Evolutionary conservation across 2,888 invertebrate genomes (phyloP), one percentile per base, ranked within the genome.

Genomic region (Clistopyga incitator): DNA sequence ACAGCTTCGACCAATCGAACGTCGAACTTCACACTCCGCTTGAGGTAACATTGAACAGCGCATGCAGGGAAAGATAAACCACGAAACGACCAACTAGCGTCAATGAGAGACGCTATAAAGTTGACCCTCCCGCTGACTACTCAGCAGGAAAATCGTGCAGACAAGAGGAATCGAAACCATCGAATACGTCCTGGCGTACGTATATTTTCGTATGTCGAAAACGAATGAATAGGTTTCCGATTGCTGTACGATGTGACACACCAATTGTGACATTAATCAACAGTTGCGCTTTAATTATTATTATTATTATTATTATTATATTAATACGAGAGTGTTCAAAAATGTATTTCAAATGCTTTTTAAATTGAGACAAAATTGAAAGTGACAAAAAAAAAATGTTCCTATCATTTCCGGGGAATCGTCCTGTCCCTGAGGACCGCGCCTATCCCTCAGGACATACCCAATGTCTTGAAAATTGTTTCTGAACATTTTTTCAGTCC

Each of bases 11-110:
- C 42, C n/a, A 65, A 45, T 45, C 45, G 45, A 65, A 45, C 15
- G 45, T 65, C 45, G 45, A 65, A 65, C 65, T 65, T 65, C 42
- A 15, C 23, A 23, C 45, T 11, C 3, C 65, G 23, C 20, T 61
- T 8, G 45, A 13, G 20, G 23, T 23, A 45, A 45, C 45, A 38
- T 6, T 38, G 13, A 38, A 38, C 42, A 11, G 64, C 42, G 18
- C 20, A 18, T 42, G 18, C 42, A 38, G 29, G 20, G 18, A 38
- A 64, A 23, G 42, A n/a, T 45, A 65, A 65, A 65, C 65, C 45
- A 13, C 65, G 45, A 20, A 65, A 15, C 45, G 45, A 45, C 42
- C 45, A 23, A 42, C 42, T 6, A 45, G 10, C 13, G 11, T 38
- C 65, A 42, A 65, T 38, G 45, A 65, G 20, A 23, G 23, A 13